Evolutionary conservation across 2,113 vertebrate genomes (phyloP), one percentile per base, ranked within the genome.

Genomic region (Ancistrus triradiatus): DNA sequence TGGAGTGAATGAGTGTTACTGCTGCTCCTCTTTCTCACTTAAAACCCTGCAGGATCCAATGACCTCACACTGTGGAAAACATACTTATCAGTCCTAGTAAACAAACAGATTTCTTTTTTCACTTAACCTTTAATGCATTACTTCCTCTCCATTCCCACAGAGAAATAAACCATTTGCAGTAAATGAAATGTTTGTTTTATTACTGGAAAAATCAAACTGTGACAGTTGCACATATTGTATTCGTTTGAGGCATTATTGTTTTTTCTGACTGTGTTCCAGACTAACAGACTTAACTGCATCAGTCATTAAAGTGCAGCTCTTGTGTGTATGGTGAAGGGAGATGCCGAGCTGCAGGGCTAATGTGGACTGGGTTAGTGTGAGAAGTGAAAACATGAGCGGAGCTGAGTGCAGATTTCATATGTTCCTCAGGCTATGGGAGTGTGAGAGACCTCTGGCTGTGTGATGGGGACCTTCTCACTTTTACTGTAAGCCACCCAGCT

Each of bases 191-290:
- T 24, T 49, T 25, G 49, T 49, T 60, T 28, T 61, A 55, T 18
- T 31, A 56, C 44, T 49, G 59, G 38, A 63, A 53, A 40, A 53
- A 40, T n/a, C 15, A 35, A 63, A 63, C 46, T 53, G 59, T 35
- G 42, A 69, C 35, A 31, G 52, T 48, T 56, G 57, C 50, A 69
- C 59, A 69, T n/a, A 38, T 55, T 37, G 55, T 25, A 31, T 60
- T 31, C 44, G 27, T 55, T 21, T 42, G 7, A 40, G 4, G 15
- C 19, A 24, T 48, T 24, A 28, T 53, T 69, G 49, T 69, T 63
- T 56, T 40, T 63, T 35, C 10, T 47, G 47, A 50, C 43, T 33
- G 68, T 51, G 44, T 31, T 43, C 43, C 44, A 58, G 44, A 31
- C 37, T 21, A 7, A 17, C 31, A 64, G 46, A 50, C 57, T 21